Evolutionary conservation across 2,888 invertebrate species (phyloP).

Genomic region (Eumacrocentrus americanus): DNA sequence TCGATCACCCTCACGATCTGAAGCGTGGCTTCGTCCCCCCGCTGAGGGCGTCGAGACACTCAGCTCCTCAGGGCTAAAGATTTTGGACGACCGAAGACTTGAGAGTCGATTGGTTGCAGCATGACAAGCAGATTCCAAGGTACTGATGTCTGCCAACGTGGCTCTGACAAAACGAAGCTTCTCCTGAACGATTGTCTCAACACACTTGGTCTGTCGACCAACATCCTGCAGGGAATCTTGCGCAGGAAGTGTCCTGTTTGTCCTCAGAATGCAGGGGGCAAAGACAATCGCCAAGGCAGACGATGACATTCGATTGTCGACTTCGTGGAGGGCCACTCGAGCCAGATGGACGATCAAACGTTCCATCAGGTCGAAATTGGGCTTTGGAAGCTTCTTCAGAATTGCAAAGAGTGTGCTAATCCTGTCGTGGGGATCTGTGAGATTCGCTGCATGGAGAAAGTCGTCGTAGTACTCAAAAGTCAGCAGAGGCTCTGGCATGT

Average conservation of each 20-base stretch:
- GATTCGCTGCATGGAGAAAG: conserved; percentile 86
- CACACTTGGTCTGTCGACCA: conserved; percentile 85
- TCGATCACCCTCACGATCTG: conserved; percentile 55
- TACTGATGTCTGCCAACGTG: conserved; percentile 88
- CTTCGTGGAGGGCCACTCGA: conserved; percentile 84
- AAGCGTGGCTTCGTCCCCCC: conserved; percentile 43
- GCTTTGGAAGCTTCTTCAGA: conserved; percentile 85
- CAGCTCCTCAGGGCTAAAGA: conserved; percentile 69
- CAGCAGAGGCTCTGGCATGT: conserved; percentile 91
- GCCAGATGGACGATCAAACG: conserved; percentile 91
- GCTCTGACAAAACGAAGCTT: conserved; percentile 83
- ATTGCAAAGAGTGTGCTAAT: conserved; percentile 85
- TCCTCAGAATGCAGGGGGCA: conserved; percentile 90
- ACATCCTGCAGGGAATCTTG: conserved; percentile 92
- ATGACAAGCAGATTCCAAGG: conserved; percentile 84
- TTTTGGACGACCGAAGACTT: conserved; percentile 77
- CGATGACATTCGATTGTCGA: conserved; percentile 89
- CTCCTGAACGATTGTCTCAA: conserved; percentile 88
- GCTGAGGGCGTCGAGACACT: conserved; percentile 53
- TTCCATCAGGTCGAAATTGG: conserved; percentile 90
- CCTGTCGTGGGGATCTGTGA: conserved; percentile 80
- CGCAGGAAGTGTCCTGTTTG: conserved; percentile 85
- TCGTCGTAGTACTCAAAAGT: conserved; percentile 95
- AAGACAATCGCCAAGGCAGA: conserved; percentile 92
- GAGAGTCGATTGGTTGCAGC: conserved; percentile 83